Conservation (phyloP, 2,113 vertebrate species). For the Gavialis gangeticus region DNA sequence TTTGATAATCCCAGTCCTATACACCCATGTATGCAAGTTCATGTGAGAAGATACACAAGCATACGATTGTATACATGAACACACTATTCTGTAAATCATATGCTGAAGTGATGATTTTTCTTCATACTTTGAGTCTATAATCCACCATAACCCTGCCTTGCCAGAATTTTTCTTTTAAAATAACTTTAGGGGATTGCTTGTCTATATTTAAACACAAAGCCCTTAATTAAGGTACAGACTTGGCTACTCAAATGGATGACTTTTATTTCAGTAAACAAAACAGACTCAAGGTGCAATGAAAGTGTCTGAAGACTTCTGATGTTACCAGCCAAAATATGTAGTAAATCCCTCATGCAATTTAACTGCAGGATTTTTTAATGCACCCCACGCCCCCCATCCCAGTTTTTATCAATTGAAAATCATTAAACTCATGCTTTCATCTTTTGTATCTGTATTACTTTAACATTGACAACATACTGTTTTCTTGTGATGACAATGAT, state of each 20-base stretch:
- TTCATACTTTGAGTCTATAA: slow-evolving; percentile 54
- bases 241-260: slow-evolving; percentile 39
- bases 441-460: slow-evolving; percentile 14
- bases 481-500: slow-evolving; percentile 25
- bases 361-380: slow-evolving; percentile 16
- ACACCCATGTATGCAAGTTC: slow-evolving; percentile 25
- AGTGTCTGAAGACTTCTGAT: slow-evolving; percentile 33
- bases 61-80: slow-evolving; percentile 20
- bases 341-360: slow-evolving; percentile 13
- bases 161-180: slow-evolving; percentile 71
- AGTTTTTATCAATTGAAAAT: slow-evolving; percentile 16
- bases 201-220: slow-evolving; percentile 72
- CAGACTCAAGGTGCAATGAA: slow-evolving; percentile 52
- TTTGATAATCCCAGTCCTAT: slow-evolving; percentile 54
- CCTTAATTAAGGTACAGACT: slow-evolving; percentile 70
- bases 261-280: slow-evolving; percentile 53
- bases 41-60: neutral
- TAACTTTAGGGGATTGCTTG: slow-evolving; percentile 58
- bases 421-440: slow-evolving; percentile 61
- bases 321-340: slow-evolving; percentile 36
- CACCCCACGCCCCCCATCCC: neutral
- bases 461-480: slow-evolving; percentile 53
- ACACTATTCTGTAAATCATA: slow-evolving; percentile 39
- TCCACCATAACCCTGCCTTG: slow-evolving; percentile 46
- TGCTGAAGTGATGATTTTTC: slow-evolving; percentile 34